These are phyloP conservation scores for Panopea generosa DNA, from an alignment of 2,888 invertebrate species.

Conservation along the genomic window DNA sequence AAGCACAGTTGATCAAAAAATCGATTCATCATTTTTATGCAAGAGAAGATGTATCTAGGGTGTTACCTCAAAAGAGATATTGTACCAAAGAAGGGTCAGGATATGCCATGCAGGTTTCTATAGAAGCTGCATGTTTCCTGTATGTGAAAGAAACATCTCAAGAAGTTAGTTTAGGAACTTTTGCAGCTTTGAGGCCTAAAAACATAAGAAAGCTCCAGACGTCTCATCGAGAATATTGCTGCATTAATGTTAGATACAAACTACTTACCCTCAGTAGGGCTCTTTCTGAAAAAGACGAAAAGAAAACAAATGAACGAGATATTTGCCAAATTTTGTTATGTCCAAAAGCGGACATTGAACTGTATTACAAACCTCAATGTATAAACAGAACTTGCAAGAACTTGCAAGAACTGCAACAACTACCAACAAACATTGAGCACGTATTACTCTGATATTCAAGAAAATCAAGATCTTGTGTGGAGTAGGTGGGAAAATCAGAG, in stretches of 20 bases:
- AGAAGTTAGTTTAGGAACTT: slow-evolving; percentile 35
- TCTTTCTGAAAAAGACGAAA: slow-evolving; percentile 9
- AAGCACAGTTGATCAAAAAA: slow-evolving; percentile 7
- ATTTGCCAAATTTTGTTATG: slow-evolving; percentile 44
- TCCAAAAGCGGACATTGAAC: slow-evolving; percentile 36
- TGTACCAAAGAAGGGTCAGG: slow-evolving; percentile 53
- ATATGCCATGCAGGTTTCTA: slow-evolving; percentile 41
- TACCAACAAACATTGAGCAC: neutral
- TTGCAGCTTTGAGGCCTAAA: slow-evolving; percentile 38
- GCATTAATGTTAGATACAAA: slow-evolving; percentile 50
- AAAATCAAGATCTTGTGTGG: slow-evolving; percentile 38
- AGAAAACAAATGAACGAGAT: slow-evolving; percentile 29
- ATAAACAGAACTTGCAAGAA: slow-evolving; percentile 49
- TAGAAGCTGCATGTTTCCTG: slow-evolving; percentile 36
- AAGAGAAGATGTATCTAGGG: slow-evolving; percentile 40
- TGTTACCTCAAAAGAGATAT: slow-evolving; percentile 44
- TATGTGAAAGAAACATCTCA: slow-evolving; percentile 14
- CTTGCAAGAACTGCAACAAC: slow-evolving; percentile 24
- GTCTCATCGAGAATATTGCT: slow-evolving; percentile 58
- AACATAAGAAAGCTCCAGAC: slow-evolving; percentile 38
- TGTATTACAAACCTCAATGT: slow-evolving; percentile 32
- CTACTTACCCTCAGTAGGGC: slow-evolving; percentile 24
- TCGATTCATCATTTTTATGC: slow-evolving; percentile 37
- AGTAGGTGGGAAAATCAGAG: slow-evolving; percentile 34
- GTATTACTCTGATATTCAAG: slow-evolving; percentile 5